phyloP scores from a whole-genome alignment of 2,113 vertebrate species.

The Neogale vison region DNA sequence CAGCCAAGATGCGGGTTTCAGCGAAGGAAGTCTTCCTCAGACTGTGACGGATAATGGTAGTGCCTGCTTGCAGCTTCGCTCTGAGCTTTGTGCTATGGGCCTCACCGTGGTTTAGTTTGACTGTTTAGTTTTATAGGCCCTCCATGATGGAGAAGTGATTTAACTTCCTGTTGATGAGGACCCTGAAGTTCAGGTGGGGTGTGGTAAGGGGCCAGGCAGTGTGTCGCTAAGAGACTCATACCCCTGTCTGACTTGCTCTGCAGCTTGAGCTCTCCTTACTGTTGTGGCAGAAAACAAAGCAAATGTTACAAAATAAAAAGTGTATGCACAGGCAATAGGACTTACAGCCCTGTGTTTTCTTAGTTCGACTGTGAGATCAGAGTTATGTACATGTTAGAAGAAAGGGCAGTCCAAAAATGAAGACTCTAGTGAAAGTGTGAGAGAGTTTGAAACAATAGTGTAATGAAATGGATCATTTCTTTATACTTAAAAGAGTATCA shows the following conservation, averaged over 20 bases:
- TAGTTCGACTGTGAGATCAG: not conserved
- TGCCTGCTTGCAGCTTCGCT: no score
- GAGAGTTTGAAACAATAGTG: not conserved
- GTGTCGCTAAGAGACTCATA: not conserved
- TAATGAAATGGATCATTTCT: not conserved
- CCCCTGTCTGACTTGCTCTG: not conserved
- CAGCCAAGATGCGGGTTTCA: not conserved
- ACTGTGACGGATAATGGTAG: no score
- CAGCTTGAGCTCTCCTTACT: not conserved
- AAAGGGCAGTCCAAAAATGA: not conserved
- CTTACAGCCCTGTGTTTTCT: not conserved
- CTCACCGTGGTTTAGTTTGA: not conserved
- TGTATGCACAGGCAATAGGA: not conserved
- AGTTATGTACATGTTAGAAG: not conserved
- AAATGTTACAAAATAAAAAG: not conserved
- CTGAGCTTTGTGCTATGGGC: not conserved
- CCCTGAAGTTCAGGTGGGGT: not conserved
- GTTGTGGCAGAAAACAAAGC: not conserved
- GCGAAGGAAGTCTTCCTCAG: not conserved
- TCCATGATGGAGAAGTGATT: not conserved
- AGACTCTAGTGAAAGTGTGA: not conserved
- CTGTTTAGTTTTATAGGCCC: not conserved
- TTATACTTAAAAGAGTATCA: not conserved
- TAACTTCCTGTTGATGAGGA: not conserved
- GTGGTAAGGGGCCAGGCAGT: not conserved